Conservation (phyloP, 2,113 vertebrate species). For the Heterocephalus glaber region DNA sequence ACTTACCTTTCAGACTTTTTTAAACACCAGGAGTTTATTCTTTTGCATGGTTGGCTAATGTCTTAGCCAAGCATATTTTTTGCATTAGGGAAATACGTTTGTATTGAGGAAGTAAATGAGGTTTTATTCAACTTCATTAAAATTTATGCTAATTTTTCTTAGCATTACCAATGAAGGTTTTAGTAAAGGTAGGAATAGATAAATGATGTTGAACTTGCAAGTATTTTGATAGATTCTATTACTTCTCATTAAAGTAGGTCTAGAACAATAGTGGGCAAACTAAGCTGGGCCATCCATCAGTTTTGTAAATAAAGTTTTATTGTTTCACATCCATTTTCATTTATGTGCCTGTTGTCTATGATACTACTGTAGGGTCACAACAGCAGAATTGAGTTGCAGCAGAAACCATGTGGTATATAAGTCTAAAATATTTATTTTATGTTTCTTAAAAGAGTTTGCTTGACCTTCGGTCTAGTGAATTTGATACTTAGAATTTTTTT, state of each 20-base stretch:
- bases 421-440: not conserved
- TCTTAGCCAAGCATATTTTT: constrained; percentile 1
- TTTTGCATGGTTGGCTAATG: constrained; percentile 29
- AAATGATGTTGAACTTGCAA: not conserved
- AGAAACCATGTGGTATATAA: not conserved
- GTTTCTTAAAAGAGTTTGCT: not conserved
- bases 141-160: constrained; percentile 35
- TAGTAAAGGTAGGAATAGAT: not conserved
- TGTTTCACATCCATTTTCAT: not conserved
- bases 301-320: constrained; percentile 24
- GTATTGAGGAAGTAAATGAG: not conserved
- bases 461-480: not conserved
- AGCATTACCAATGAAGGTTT: not conserved
- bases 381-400: not conserved
- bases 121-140: constrained; percentile 40
- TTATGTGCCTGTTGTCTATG: not conserved
- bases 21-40: not conserved
- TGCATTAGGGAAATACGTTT: not conserved
- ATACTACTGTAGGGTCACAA: not conserved
- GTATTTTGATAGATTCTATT: not conserved
- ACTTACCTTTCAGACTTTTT: not conserved
- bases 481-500: not conserved
- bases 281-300: not conserved
- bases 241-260: not conserved
- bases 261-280: not conserved